phyloP scores from a whole-genome alignment of 2,113 vertebrate species.

The Hippocampus zosterae region DNA sequence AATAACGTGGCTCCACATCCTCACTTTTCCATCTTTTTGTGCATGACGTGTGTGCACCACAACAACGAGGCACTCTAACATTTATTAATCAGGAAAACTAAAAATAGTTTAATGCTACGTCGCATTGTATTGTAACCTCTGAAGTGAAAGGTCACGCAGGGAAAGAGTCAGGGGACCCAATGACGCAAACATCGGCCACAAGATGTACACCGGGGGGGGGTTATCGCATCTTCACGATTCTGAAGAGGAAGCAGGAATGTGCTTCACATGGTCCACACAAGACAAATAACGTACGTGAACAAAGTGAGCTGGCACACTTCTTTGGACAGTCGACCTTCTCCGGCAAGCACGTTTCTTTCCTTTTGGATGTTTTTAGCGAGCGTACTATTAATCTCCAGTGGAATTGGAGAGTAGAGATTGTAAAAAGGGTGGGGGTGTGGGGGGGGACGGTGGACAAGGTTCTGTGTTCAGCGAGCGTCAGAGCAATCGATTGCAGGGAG shows the following conservation, averaged over 20 bases:
- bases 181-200: too few species aligned
- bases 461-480: slow-evolving; percentile 28
- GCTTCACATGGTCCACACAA: neutral
- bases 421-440: neutral
- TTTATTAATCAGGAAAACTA: too few species aligned
- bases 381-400: slow-evolving; percentile 52
- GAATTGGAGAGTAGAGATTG: neutral
- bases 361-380: slow-evolving; percentile 32
- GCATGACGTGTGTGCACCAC: too few species aligned
- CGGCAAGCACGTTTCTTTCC: slow-evolving; percentile 42
- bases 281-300: neutral
- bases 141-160: too few species aligned
- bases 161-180: too few species aligned
- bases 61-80: too few species aligned
- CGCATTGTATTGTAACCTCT: neutral
- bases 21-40: too few species aligned
- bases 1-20: too few species aligned
- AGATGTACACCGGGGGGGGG: rapidly evolving
- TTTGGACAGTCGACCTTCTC: slow-evolving; percentile 42
- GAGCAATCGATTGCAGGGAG: slow-evolving; percentile 44
- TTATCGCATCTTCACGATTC: neutral
- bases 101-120: too few species aligned
- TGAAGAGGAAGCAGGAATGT: neutral
- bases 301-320: slow-evolving; percentile 25
- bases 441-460: neutral